Evolutionary conservation across 2,888 invertebrate genomes (phyloP), one percentile per base, ranked within the genome.

Genomic region (Cosmopolites sordidus): DNA sequence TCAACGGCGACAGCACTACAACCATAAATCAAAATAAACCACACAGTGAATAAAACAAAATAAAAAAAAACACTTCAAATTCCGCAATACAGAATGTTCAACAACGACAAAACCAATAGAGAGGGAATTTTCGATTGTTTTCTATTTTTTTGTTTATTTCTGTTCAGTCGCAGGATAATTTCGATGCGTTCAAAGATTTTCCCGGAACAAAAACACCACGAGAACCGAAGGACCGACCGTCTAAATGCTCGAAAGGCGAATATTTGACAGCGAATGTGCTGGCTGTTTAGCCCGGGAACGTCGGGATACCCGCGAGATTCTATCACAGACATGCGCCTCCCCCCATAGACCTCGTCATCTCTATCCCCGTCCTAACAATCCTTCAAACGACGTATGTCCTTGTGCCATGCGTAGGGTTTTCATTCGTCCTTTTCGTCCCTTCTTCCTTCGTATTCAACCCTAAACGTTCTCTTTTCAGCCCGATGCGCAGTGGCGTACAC

Each of bases 401-500:
- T 60, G 61, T 61, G 61, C 41, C 45, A 50, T 55, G 43, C 60
- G 59, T 57, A 64, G 64, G 61, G 56, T 60, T 60, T 62, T 55
- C 62, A 60, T 69, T 46, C 37, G 50, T 51, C 51, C 51, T 48
- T 51, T 55, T 67, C 70, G 67, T 70, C 71, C 72, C 69, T 70
- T 66, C 67, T 66, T 67, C 59, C 63, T 65, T 61, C 64, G 64
- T 63, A 63, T 61, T 64, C 64, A 64, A 65, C 66, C 64, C 58
- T 56, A 56, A 59, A 59, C 60, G 64, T 56, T 66, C 67, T 67
- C 68, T 66, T 64, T 69, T 65, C 65, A 62, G 64, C 65, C 67
- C 50, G 57, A 44, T 52, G 56, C 52, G 56, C 56, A 47, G 46
- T n/a, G 50, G 46, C 44, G 38, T 46, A 48, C 38, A 33, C 43